These are phyloP conservation scores for Mimas tiliae DNA, from an alignment of 2,888 invertebrate species.

Conservation along the genomic window DNA sequence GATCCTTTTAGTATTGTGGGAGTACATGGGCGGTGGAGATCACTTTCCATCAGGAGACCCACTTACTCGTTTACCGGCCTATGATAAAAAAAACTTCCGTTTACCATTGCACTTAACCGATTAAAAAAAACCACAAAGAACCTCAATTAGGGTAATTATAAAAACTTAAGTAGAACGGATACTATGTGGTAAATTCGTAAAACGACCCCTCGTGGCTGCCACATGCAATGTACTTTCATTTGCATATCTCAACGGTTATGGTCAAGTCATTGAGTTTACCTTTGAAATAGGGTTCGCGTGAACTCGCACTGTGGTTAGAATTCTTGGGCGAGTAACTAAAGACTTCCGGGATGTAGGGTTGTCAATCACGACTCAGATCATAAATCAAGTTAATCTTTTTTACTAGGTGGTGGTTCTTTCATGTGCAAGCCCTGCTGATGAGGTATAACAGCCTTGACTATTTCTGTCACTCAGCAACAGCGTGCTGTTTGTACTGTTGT, in stretches of 20 bases:
- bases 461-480: too few relatives aligned
- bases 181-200: conserved; percentile 40
- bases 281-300: conserved; percentile 43
- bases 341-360: conserved; percentile 14
- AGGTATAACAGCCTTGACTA: too few relatives aligned
- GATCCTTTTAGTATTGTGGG: too few relatives aligned
- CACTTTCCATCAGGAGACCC: too few relatives aligned
- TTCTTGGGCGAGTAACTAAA: conserved; percentile 12
- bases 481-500: too few relatives aligned
- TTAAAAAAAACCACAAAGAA: background rate
- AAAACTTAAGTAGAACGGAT: background rate
- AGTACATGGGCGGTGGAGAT: too few relatives aligned
- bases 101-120: background rate
- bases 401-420: too few relatives aligned
- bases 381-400: background rate
- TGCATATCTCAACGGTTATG: conserved; percentile 66
- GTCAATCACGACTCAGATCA: background rate
- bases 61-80: too few relatives aligned
- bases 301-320: conserved; percentile 33
- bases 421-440: too few relatives aligned
- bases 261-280: conserved; percentile 58
- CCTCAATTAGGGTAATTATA: conserved; percentile 1
- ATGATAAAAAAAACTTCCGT: too few relatives aligned
- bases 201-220: conserved; percentile 45
- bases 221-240: conserved; percentile 54